Percentiles rank a stretch among this genome's conserved stretches.
phyloP scores from a whole-genome alignment of 2,888 invertebrate species.

The Nephrotoma flavescens region DNA sequence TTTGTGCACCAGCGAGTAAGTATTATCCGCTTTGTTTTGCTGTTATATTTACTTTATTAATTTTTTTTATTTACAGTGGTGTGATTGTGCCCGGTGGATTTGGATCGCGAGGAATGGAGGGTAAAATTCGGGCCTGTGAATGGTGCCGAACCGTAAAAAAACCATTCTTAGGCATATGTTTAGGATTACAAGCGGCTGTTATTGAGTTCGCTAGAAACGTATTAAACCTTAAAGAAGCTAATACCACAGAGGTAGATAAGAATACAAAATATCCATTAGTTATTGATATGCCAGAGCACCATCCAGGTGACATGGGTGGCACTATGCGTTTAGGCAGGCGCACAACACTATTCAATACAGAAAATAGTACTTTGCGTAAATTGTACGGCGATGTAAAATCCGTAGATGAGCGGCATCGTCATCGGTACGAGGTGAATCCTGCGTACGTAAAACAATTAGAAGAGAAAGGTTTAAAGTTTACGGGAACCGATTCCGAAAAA shows the following conservation, averaged over 20 bases:
- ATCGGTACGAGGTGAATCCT: constrained; percentile 95
- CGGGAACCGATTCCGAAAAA: constrained; percentile 68
- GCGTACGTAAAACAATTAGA: constrained; percentile 64
- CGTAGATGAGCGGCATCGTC: constrained; percentile 91
- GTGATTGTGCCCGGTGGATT: constrained; percentile 97
- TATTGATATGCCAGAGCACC: constrained; percentile 98
- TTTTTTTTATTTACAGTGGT: constrained; percentile 34
- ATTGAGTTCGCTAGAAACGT: constrained; percentile 89
- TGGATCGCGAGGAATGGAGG: constrained; percentile 88
- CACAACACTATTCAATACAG: constrained; percentile 59
- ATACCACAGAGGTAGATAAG: constrained; percentile 73
- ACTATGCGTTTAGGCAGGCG: constrained; percentile 97
- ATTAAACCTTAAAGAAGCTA: constrained; percentile 58
- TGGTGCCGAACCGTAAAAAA: constrained; percentile 85
- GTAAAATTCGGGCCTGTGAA: constrained; percentile 83
- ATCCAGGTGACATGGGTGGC: constrained; percentile 83
- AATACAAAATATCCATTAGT: constrained; percentile 64
- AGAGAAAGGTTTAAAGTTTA: constrained; percentile 73
- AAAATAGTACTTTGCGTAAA: constrained; percentile 47
- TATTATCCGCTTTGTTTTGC: constrained; percentile 18
- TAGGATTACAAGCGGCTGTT: constrained; percentile 95
- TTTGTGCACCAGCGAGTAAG: constrained; percentile 59
- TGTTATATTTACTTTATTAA: constrained; percentile 4
- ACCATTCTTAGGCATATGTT: constrained; percentile 90
- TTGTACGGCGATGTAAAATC: constrained; percentile 61